Percentiles rank a stretch among this genome's conserved stretches.
Conservation (phyloP, 2,113 vertebrate species). For the Anhinga anhinga region DNA sequence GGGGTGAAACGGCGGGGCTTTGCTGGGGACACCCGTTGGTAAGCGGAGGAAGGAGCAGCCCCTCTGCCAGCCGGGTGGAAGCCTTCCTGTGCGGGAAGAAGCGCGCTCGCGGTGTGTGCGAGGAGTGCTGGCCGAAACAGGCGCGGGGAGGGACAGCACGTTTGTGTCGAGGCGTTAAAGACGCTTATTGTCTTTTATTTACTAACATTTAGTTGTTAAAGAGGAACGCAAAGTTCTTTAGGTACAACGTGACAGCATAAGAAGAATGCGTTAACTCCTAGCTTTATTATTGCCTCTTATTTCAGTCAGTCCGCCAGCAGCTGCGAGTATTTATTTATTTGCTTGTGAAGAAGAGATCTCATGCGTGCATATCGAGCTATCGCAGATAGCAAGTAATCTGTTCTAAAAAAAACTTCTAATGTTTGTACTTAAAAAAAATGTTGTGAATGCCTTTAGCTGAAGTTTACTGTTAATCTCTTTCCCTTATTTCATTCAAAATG, state of each 20-base stretch:
- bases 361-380: neutral
- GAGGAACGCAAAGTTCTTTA: accelerated
- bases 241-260: neutral
- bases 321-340: neutral
- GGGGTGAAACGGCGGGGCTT: too few relatives aligned
- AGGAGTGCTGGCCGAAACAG: neutral
- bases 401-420: neutral
- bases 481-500: neutral
- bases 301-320: neutral
- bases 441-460: neutral
- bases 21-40: too few relatives aligned
- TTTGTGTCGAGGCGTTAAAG: neutral
- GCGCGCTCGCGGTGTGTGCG: accelerated
- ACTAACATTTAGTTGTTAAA: accelerated
- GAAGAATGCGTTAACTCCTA: accelerated
- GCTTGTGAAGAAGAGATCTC: neutral
- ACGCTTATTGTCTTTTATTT: accelerated
- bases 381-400: neutral
- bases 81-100: neutral
- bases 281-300: neutral
- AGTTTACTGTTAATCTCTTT: neutral
- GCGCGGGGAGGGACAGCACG: too few relatives aligned
- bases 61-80: neutral
- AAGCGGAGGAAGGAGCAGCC: too few relatives aligned
- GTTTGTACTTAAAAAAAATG: neutral